phyloP scores from a whole-genome alignment of 2,797 vertebrate species.

The Nannoperca australis region DNA sequence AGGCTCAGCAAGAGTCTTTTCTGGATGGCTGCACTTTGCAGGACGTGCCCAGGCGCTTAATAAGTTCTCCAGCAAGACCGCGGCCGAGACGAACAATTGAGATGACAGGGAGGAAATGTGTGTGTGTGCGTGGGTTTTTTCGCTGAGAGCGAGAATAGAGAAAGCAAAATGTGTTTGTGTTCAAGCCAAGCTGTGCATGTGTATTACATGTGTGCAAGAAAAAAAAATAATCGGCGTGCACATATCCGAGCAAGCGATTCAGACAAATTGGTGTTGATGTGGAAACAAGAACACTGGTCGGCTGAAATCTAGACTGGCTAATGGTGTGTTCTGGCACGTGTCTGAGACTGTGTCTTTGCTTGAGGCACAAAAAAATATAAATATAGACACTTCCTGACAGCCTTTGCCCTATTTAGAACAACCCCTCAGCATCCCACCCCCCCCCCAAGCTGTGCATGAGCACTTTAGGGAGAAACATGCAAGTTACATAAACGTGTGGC shows the following conservation, averaged over 20 bases:
- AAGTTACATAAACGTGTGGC: slow-evolving; percentile 72
- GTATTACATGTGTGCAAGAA: not conserved
- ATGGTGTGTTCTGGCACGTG: slow-evolving; percentile 52
- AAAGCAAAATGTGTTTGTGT: slow-evolving; percentile 9
- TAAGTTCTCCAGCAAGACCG: slow-evolving; percentile 49
- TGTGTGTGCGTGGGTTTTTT: slow-evolving; percentile 8
- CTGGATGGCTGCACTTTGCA: slow-evolving; percentile 67
- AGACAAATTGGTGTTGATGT: slow-evolving; percentile 19
- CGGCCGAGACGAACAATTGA: slow-evolving; percentile 36
- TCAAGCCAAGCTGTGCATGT: slow-evolving; percentile 3
- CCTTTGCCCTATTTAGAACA: slow-evolving; percentile 74
- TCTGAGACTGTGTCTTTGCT: slow-evolving; percentile 53
- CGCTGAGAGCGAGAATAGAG: not conserved
- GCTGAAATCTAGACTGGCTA: slow-evolving; percentile 8
- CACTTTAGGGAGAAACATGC: slow-evolving; percentile 72
- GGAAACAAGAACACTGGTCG: slow-evolving; percentile 4
- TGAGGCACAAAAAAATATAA: slow-evolving; percentile 34
- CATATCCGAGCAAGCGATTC: not conserved
- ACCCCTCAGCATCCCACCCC: slow-evolving; percentile 17
- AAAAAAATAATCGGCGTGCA: slow-evolving; percentile 1
- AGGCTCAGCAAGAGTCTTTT: slow-evolving; percentile 69
- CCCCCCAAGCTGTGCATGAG: slow-evolving; percentile 62
- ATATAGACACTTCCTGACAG: slow-evolving; percentile 56
- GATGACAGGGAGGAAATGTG: slow-evolving; percentile 43
- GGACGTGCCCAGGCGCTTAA: slow-evolving; percentile 73